phyloP scores from a whole-genome alignment of 2,113 vertebrate species.

The Engystomops pustulosus region DNA sequence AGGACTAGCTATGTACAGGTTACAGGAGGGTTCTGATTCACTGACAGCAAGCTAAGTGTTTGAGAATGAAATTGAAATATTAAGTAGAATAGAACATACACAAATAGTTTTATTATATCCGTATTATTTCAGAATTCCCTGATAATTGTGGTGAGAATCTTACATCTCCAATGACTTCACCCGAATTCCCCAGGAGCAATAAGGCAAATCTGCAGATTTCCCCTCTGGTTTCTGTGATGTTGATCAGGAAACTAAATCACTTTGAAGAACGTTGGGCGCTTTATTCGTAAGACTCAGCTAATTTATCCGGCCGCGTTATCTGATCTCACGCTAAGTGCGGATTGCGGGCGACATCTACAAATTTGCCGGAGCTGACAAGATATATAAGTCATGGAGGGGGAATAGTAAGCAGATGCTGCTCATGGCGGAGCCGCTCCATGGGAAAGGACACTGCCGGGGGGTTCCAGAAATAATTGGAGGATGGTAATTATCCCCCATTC shows the following conservation, averaged over 20 bases:
- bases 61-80: no score
- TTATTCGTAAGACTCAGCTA: slow-evolving; percentile 54
- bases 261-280: slow-evolving; percentile 57
- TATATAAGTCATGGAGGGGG: slow-evolving; percentile 57
- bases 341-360: slow-evolving; percentile 60
- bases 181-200: neutral
- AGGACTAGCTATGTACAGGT: no score
- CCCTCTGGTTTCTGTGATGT: neutral
- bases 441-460: neutral
- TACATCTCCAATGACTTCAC: neutral
- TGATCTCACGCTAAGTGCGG: slow-evolving; percentile 64
- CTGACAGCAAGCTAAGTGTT: no score
- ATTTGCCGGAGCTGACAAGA: slow-evolving; percentile 60
- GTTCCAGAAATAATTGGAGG: no score
- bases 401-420: slow-evolving; percentile 70
- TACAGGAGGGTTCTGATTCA: no score
- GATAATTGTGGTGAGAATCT: no score
- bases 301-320: slow-evolving; percentile 67
- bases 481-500: no score
- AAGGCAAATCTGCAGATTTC: neutral
- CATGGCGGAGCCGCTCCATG: slow-evolving; percentile 60
- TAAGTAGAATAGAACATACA: no score
- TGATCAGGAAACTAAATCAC: slow-evolving; percentile 62
- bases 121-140: no score
- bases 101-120: no score